Percentiles rank a stretch among this genome's conserved stretches.
phyloP scores from a whole-genome alignment of 2,113 vertebrate species.

The Nymphicus hollandicus region DNA sequence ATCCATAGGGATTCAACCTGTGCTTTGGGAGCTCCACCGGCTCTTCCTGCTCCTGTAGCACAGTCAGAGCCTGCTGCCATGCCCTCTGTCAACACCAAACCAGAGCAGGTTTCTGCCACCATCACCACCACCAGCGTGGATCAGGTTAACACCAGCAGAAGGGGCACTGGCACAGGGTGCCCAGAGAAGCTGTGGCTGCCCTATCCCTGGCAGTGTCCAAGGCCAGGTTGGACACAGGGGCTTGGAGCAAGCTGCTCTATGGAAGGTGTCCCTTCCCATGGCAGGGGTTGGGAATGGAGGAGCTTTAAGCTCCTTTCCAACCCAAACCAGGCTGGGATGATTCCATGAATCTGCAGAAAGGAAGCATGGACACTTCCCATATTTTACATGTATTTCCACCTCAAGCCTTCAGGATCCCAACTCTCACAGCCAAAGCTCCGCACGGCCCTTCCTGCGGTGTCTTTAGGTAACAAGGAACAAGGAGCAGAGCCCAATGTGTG shows the following conservation, averaged over 20 bases:
- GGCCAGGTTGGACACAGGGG: not conserved
- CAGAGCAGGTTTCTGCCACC: too few relatives aligned
- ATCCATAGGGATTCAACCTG: too few relatives aligned
- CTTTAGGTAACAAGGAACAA: not conserved
- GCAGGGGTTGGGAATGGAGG: too few relatives aligned
- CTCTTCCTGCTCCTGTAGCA: not conserved
- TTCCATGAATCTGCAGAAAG: not conserved
- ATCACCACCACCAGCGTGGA: too few relatives aligned
- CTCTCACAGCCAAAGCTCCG: not conserved
- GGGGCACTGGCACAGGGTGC: too few relatives aligned
- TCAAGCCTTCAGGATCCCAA: not conserved
- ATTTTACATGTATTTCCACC: accelerated
- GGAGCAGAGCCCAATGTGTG: not conserved
- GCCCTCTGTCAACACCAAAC: too few relatives aligned
- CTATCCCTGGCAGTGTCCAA: not conserved
- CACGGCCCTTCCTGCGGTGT: not conserved
- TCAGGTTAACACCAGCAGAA: too few relatives aligned
- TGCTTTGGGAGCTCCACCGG: too few relatives aligned
- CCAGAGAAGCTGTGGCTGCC: not conserved
- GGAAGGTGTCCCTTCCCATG: not conserved
- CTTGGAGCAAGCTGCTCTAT: not conserved
- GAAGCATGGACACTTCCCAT: accelerated
- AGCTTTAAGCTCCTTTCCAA: not conserved
- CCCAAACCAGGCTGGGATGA: not conserved
- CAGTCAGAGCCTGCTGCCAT: too few relatives aligned